A percentile compares a stretch with the other conserved stretches of the same genome.
Evolutionary conservation across 2,888 invertebrate species (phyloP).

Genomic region (Drosophila mimetica): DNA sequence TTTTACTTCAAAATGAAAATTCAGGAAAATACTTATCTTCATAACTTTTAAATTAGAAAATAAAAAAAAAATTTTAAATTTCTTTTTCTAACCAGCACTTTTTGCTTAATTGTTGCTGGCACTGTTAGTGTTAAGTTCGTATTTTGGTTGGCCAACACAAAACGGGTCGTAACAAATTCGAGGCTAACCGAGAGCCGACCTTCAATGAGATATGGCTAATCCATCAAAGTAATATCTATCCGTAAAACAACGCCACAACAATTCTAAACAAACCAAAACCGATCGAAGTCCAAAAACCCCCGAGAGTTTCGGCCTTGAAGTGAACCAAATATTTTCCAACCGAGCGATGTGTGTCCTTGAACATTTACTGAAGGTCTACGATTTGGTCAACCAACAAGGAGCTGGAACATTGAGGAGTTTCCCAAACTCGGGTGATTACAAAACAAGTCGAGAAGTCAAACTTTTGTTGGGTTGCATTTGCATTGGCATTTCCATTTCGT

Average conservation of each 20-base stretch:
- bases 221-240: constrained; percentile 58
- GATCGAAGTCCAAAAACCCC: constrained; percentile 51
- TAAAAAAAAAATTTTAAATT: neutral
- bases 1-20: neutral
- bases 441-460: constrained; percentile 67
- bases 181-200: constrained; percentile 40
- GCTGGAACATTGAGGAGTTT: constrained; percentile 23
- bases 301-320: constrained; percentile 47
- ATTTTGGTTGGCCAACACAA: constrained; percentile 66
- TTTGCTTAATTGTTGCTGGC: constrained; percentile 1
- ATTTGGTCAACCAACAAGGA: constrained; percentile 42
- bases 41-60: neutral
- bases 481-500: constrained; percentile 4
- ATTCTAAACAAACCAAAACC: constrained; percentile 47
- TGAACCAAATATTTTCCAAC: constrained; percentile 14
- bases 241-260: constrained; percentile 66
- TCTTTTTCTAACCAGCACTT: neutral
- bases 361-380: constrained; percentile 26
- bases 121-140: constrained; percentile 15
- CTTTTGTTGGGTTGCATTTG: constrained; percentile 18
- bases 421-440: constrained; percentile 59
- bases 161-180: constrained; percentile 66
- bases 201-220: constrained; percentile 52
- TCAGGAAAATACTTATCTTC: no score
- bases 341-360: constrained; percentile 37